Evolutionary conservation across 2,797 vertebrate species (phyloP), one percentile per base, ranked within the genome.

Genomic region (Tangara arthus): DNA sequence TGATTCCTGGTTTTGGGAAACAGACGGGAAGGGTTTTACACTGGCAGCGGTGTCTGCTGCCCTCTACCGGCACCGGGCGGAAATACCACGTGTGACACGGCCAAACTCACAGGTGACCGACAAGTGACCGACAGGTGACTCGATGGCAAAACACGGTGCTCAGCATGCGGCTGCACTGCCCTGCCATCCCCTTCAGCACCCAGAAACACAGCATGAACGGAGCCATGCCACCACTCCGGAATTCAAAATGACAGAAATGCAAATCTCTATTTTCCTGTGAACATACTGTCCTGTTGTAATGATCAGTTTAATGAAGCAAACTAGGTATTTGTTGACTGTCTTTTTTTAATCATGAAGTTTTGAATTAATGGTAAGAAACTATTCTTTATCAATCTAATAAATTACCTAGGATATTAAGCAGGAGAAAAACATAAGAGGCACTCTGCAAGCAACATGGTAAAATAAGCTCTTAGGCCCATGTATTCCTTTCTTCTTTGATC

Each of bases 11-110:
- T 56, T n/a, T 49, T 16, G 63, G 28, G 47, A 73, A 79, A 19
- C 3, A 32, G 23, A 30, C 2, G 24, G 22, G 14, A 52, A 83
- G 27, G 8, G 41, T 30, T 83, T 53, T 2, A 73, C 37, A 15
- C 23, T 12, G 52, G 63, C 76, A 76, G 39, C 3, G 49, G 80
- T 19, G 57, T 89, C 57, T 90, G 89, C 86, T 87, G 93, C 93
- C 93, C 93, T 89, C 95, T 95, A 8, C 50, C 26, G 87, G 68
- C 28, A 52, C 2, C 47, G 22, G 11, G 30, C 6, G 11, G 47
- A 68, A 70, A 59, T 1, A 49, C 27, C 47, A 61, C 16, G 12
- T 9, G 27, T 39, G 49, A 56, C 55, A 83, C 20, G 5, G 39
- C 35, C 34, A 9, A 66, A 28, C 65, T 21, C 16, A 11, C 26